A percentile compares a stretch with the other conserved stretches of the same genome.
Conservation (phyloP, 2,797 vertebrate genomes). For the Vireo griseus region DNA sequence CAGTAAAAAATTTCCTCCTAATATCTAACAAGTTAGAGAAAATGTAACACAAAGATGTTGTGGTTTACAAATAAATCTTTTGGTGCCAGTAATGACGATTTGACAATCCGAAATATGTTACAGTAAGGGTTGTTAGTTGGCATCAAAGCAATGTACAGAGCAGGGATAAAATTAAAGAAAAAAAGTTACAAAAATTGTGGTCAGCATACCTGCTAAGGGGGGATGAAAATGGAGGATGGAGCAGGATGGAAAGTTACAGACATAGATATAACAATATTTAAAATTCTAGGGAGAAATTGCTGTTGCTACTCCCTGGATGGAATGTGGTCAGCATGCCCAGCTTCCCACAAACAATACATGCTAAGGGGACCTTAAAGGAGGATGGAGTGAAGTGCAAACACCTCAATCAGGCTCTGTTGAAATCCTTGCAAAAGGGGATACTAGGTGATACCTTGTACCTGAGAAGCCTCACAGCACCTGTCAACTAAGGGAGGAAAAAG, state of each 20-base stretch:
- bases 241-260: not conserved
- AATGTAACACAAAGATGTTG: constrained; percentile 7
- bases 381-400: not conserved
- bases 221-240: not conserved
- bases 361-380: not conserved
- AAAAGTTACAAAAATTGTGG: not conserved
- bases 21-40: constrained; percentile 10
- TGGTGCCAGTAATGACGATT: constrained; percentile 54
- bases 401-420: not conserved
- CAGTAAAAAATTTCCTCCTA: not conserved
- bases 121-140: not conserved
- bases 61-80: constrained; percentile 41
- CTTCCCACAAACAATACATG: not conserved
- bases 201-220: not conserved
- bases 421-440: not conserved
- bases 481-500: not conserved
- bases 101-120: constrained; percentile 8
- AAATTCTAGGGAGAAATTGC: not conserved
- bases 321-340: not conserved
- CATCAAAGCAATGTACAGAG: not conserved
- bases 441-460: not conserved
- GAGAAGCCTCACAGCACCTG: not conserved
- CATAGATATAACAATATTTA: not conserved
- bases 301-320: no score
- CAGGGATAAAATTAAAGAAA: not conserved